Base-by-base conservation (phyloP, 2,113 vertebrate species). In the Nesogale talazaci region DNA sequence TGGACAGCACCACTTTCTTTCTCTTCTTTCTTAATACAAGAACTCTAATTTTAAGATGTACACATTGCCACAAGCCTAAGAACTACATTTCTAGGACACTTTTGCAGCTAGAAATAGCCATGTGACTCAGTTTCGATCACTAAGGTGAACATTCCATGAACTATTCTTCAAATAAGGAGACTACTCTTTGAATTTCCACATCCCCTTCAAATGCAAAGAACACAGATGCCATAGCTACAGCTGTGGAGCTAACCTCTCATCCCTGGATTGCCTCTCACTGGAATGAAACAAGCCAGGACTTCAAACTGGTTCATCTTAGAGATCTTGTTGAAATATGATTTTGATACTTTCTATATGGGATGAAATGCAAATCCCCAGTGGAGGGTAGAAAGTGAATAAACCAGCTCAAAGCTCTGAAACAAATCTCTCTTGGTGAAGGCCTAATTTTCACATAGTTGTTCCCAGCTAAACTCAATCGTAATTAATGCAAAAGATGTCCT, bases 381-480 rank as follows among this genome's bases (percentile, higher is more conserved):
- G 23, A 25, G 8, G 23, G 63, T 65, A 10, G 25, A 25, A 65
- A 2, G 9, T 7, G 63, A 65, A 25, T 65, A 25, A 65, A 65
- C 17, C 25, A 25, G 63, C 25, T 65, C 22, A 9, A 65, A 65
- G 25, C 23, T 25, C 63, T 90, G 36, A 93, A 93, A 69, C 14
- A 69, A 52, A 52, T 52, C 46, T 52, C 46, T 52, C 46, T 52
- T 52, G 46, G 46, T 52, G 46, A 89, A 94, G 52, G 65, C 16
- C 77, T 67, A 31, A 81, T 89, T 91, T 96, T 90, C 76, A 74
- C 2, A 46, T 90, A 89, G 92, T 76, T 75, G 87, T 34, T 86
- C 70, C 83, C 12, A 92, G 38, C 2, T 34, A 90, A 88, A 79
- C 22, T 59, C 83, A 75, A 88, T 76, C 19, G 1, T 74, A 86